These are phyloP conservation scores for Drymonia ruficornis DNA, from an alignment of 2,888 invertebrate genomes.

Conservation along the genomic window DNA sequence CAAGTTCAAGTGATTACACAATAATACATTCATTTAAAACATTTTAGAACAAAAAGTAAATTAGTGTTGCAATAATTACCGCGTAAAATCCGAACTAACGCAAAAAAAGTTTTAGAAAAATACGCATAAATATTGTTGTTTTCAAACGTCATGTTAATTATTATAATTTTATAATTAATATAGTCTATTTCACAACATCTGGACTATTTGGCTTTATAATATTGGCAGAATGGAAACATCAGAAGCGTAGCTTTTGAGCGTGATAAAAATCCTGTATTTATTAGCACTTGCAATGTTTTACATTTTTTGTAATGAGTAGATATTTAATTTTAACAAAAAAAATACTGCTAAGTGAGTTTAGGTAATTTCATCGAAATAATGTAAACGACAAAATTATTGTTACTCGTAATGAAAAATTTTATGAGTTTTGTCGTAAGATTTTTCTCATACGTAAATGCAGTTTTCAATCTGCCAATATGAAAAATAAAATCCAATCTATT, in stretches of 20 bases:
- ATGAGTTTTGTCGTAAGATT: no score
- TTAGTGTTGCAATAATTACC: slow-evolving; percentile 4
- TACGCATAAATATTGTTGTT: slow-evolving; percentile 28
- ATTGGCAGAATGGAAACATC: slow-evolving; percentile 29
- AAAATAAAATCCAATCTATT: slow-evolving; percentile 32
- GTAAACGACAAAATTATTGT: no score
- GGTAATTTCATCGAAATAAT: no score
- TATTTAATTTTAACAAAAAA: no score
- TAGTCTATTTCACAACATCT: slow-evolving; percentile 60
- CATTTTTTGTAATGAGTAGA: no score
- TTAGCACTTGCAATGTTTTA: no score
- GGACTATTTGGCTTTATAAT: slow-evolving; percentile 31
- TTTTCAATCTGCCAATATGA: slow-evolving; percentile 21
- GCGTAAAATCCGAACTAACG: slow-evolving; percentile 19
- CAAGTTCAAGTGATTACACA: no score
- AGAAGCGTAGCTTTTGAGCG: slow-evolving; percentile 1
- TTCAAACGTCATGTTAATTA: slow-evolving; percentile 19
- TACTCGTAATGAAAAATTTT: no score
- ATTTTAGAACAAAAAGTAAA: background rate
- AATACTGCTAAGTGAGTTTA: no score
- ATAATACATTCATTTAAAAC: no score
- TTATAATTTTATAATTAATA: slow-evolving; percentile 26
- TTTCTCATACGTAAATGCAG: no score
- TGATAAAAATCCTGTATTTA: background rate
- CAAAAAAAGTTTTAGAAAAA: slow-evolving; percentile 11